Evolutionary conservation across 92 coral and sea anemone species (phyloP).

Genomic region (Umimayanthus chanpuru): DNA sequence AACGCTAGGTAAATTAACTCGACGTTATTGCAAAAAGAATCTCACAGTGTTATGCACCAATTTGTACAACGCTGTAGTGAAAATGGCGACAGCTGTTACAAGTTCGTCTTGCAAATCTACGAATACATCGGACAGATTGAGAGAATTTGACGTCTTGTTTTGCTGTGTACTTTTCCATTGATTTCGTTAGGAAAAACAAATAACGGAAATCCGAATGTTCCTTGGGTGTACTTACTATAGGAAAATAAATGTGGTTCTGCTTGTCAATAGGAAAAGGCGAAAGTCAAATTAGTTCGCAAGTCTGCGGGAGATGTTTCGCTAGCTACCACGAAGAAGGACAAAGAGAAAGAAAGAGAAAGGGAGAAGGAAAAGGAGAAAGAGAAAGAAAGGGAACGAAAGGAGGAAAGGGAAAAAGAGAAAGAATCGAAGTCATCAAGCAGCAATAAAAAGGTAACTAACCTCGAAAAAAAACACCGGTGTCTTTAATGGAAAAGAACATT

Average conservation of each 20-base stretch:
- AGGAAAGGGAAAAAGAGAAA: constrained; percentile 29
- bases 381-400: not conserved
- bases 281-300: constrained; percentile 38
- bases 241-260: not conserved
- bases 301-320: constrained; percentile 13
- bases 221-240: not conserved
- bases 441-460: constrained; percentile 15
- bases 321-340: constrained; percentile 24
- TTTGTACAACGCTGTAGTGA: too few relatives aligned
- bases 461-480: too few relatives aligned
- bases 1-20: too few relatives aligned
- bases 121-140: too few relatives aligned
- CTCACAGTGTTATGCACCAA: too few relatives aligned
- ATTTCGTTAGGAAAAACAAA: not conserved
- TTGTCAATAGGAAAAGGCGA: constrained; percentile 8
- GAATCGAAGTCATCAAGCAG: constrained; percentile 27
- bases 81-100: too few relatives aligned
- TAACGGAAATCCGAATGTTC: not conserved
- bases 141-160: too few relatives aligned
- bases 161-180: not conserved
- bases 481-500: too few relatives aligned
- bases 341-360: constrained; percentile 9
- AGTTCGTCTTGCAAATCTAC: too few relatives aligned
- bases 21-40: too few relatives aligned
- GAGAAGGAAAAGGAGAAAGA: constrained; percentile 21